phyloP scores from a whole-genome alignment of 1,140 invertebrate genomes.

The Ectropis grisescens region DNA sequence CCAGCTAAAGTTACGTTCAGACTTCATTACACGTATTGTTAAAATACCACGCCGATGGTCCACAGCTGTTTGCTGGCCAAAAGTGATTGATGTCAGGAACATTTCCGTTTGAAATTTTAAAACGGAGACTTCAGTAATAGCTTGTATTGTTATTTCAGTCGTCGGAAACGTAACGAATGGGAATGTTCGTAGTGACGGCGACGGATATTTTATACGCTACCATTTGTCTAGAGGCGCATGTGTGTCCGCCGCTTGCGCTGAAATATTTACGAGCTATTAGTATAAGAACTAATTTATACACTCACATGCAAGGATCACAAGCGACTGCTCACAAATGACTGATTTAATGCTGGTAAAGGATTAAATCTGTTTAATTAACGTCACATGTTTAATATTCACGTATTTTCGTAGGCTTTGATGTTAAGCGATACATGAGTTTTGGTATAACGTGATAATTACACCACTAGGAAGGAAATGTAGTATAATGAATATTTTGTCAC shows the following conservation, averaged over 20 bases:
- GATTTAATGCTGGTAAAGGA: constrained; percentile 38
- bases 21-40: too few relatives aligned
- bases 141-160: constrained; percentile 62
- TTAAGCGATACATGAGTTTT: constrained; percentile 4
- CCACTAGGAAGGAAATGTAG: too few relatives aligned
- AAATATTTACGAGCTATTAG: constrained; percentile 67
- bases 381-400: constrained; percentile 9
- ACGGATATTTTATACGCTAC: constrained; percentile 52
- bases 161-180: constrained; percentile 50
- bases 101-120: constrained; percentile 47
- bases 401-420: constrained; percentile 21
- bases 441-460: too few relatives aligned
- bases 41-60: too few relatives aligned
- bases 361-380: constrained; percentile 19
- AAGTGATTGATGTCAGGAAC: constrained; percentile 31
- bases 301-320: too few relatives aligned
- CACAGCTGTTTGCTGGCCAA: constrained; percentile 27
- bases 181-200: constrained; percentile 49
- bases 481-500: too few relatives aligned
- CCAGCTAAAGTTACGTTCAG: too few relatives aligned
- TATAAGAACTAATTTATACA: constrained; percentile 49
- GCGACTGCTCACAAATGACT: constrained; percentile 35
- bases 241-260: constrained; percentile 40
- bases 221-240: constrained; percentile 56
- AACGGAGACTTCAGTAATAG: constrained; percentile 25